Conservation (phyloP, 2,113 vertebrate species). For the Vulpes vulpes region DNA sequence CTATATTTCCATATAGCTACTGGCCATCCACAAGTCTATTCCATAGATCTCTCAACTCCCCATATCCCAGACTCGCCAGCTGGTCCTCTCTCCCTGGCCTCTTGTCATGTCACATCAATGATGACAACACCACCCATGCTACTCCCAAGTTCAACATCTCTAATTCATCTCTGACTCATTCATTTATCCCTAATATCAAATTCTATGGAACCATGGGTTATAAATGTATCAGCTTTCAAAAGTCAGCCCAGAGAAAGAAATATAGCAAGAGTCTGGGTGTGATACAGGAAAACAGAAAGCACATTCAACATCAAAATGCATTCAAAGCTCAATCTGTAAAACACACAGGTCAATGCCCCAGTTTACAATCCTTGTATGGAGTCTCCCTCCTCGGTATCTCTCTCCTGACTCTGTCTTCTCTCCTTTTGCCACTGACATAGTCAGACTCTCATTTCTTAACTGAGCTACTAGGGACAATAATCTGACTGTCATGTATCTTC, state of each 20-base stretch:
- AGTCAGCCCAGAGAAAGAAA: not conserved
- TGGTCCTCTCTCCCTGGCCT: not conserved
- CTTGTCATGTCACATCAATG: not conserved
- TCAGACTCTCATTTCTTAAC: not conserved
- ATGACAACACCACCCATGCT: not conserved
- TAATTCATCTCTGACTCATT: not conserved
- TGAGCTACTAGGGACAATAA: not conserved
- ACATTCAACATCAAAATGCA: not conserved
- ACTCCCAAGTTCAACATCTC: not conserved
- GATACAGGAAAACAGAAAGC: not conserved
- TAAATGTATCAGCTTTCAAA: not conserved
- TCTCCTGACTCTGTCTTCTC: not conserved
- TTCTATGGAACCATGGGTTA: not conserved
- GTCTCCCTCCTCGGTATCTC: not conserved
- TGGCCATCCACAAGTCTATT: not conserved
- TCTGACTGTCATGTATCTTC: not conserved
- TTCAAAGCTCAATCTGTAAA: not conserved
- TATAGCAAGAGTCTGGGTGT: not conserved
- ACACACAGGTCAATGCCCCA: not conserved
- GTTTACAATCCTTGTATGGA: not conserved
- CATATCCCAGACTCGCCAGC: not conserved
- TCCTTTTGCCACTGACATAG: not conserved
- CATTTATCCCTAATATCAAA: not conserved
- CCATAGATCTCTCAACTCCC: not conserved
- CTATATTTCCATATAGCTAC: not conserved